Conservation (phyloP, 2,888 invertebrate genomes). For the Diarsia dahlii region DNA sequence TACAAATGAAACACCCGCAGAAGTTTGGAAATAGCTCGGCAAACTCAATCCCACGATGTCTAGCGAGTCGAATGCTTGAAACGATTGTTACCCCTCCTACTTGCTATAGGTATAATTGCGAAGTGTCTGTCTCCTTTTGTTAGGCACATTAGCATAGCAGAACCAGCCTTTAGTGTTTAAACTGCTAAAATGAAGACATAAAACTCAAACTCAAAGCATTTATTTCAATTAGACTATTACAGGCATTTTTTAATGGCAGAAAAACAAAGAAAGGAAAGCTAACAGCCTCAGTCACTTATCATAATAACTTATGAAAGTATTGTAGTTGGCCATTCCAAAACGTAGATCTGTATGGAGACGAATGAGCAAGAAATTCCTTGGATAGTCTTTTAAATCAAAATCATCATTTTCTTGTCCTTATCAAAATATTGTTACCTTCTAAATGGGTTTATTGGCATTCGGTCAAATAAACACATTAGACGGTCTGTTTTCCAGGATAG, state of each 20-base stretch:
- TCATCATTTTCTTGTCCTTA: too few relatives aligned
- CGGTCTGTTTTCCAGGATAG: neutral
- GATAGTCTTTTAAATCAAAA: too few relatives aligned
- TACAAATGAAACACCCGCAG: neutral
- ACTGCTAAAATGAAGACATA: neutral
- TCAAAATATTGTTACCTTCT: too few relatives aligned
- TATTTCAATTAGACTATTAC: too few relatives aligned
- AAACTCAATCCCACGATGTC: conserved; percentile 24
- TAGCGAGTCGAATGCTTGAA: conserved; percentile 15
- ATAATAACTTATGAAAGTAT: too few relatives aligned
- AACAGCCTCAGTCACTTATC: too few relatives aligned
- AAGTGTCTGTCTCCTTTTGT: neutral
- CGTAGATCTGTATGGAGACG: too few relatives aligned
- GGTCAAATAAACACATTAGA: neutral
- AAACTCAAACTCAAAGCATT: too few relatives aligned
- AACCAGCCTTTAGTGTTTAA: neutral
- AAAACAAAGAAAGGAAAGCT: too few relatives aligned
- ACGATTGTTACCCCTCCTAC: neutral
- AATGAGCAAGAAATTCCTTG: too few relatives aligned
- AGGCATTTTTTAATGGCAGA: too few relatives aligned
- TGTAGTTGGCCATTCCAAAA: too few relatives aligned
- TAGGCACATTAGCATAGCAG: neutral
- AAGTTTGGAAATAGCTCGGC: neutral
- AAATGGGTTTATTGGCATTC: neutral
- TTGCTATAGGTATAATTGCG: neutral